Conservation (phyloP, 2,113 vertebrate genomes). For the Onychostruthus taczanowskii region DNA sequence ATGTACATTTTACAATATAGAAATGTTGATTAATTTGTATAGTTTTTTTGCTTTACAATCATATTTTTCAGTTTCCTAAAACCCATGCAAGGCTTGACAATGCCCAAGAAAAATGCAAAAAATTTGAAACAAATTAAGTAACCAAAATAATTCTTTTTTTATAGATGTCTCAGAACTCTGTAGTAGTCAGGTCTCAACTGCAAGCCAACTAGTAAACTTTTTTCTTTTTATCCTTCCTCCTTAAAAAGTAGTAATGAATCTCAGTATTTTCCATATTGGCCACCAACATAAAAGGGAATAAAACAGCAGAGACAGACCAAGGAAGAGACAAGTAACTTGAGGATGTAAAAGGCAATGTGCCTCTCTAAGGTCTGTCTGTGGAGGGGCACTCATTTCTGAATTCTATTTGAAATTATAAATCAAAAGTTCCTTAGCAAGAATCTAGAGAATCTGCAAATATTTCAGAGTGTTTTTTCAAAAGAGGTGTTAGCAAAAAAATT, state of each 20-base stretch:
- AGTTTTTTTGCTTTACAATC: background rate
- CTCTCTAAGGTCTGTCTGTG: background rate
- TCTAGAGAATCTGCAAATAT: background rate
- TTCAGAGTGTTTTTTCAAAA: background rate
- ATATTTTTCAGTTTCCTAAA: background rate
- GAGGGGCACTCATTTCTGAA: constrained; percentile 19
- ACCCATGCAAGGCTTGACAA: background rate
- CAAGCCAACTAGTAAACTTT: background rate
- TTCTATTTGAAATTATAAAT: constrained; percentile 68
- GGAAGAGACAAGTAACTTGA: background rate
- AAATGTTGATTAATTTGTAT: background rate
- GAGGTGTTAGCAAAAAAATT: background rate
- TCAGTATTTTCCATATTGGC: constrained; percentile 36
- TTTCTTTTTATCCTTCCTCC: background rate
- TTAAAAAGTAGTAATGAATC: background rate
- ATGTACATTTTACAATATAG: background rate
- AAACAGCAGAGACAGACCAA: constrained; percentile 21
- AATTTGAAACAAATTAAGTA: background rate
- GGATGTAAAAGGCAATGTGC: constrained; percentile 14
- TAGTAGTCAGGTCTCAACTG: background rate
- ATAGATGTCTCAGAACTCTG: background rate
- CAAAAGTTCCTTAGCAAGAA: constrained; percentile 39
- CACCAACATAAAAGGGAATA: constrained; percentile 52
- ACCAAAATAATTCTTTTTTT: background rate
- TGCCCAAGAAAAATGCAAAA: background rate